Base-by-base conservation (phyloP, 2,797 vertebrate genomes). In the Cygnus olor region DNA sequence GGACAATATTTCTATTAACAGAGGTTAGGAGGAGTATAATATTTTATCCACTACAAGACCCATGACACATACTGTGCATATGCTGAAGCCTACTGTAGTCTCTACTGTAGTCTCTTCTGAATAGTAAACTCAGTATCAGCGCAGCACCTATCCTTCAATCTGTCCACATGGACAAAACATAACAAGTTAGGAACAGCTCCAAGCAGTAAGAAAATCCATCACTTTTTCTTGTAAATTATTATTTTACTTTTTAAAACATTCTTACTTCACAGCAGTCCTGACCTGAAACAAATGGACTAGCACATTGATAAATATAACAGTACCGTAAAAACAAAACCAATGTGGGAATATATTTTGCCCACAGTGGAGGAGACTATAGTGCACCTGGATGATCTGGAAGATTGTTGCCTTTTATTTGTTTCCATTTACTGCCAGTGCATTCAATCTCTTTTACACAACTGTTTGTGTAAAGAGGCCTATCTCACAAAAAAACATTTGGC, bases 41-140 rank as follows among this genome's bases (percentile, higher is more conserved):
- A 93, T 82, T 96, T 94, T 45, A 94, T 80, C 85, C 60, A 63
- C 34, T 86, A 51, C 36, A 89, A 77, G 78, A 90, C 60, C 74
- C 49, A 57, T 61, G 68, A 82, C 64, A 57, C 38, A 69, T 15
- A 53, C 44, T n/a, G 64, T 45, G 68, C 78, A 70, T 45, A 93
- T 22, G 61, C 19, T 24, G 30, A 86, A 84, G 20, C 65, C 71
- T 77, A 71, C 57, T 36, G 9, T 9, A 78, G 45, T 24, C 54
- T 42, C n/a, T n/a, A n/a, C n/a, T n/a, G n/a, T n/a, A n/a, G n/a
- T n/a, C n/a, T n/a, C 6, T 15, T 85, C 38, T 13, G 28, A 63
- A 63, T 13, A 10, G 15, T 57, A 64, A 66, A 83, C 38, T 70
- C n/a, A 42, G 61, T 32, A 74, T 14, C n/a, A 57, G 47, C 66